Percentiles rank a stretch among this genome's conserved stretches.
Evolutionary conservation across 2,888 invertebrate genomes (phyloP).

Genomic region (Labia minor): DNA sequence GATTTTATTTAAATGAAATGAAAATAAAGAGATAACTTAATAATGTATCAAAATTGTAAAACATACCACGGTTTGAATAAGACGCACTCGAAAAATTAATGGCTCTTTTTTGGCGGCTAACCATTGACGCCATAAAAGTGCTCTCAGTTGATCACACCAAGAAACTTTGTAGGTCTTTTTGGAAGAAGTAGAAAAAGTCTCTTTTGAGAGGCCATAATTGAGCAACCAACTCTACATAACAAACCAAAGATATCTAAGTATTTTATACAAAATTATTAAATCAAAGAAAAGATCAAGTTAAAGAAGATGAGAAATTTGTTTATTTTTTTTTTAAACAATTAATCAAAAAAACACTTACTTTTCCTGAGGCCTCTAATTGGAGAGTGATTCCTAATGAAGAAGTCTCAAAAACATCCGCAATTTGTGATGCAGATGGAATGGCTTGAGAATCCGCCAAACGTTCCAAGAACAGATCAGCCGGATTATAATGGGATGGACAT

Average conservation of each 20-base stretch:
- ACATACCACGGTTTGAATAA: constrained; percentile 80
- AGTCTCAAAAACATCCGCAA: neutral
- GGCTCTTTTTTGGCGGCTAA: constrained; percentile 82
- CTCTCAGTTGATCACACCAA: constrained; percentile 79
- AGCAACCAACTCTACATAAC: neutral
- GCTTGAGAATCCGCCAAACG: constrained; percentile 49
- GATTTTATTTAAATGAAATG: constrained; percentile 24
- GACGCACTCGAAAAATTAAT: constrained; percentile 73
- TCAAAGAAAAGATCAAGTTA: too few relatives aligned
- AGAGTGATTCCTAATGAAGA: neutral
- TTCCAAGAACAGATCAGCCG: constrained; percentile 88
- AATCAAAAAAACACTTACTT: neutral
- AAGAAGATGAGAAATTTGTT: too few relatives aligned
- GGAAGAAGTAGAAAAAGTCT: constrained; percentile 29
- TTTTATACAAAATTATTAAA: too few relatives aligned
- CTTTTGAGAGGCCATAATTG: too few relatives aligned
- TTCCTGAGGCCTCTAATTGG: neutral
- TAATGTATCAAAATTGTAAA: constrained; percentile 20
- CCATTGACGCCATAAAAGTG: constrained; percentile 85
- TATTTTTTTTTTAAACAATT: too few relatives aligned
- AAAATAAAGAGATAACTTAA: constrained; percentile 18
- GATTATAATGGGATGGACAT: constrained; percentile 84
- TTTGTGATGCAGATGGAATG: neutral
- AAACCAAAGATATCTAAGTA: neutral
- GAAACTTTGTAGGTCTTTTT: constrained; percentile 61